Evolutionary conservation across 1,140 invertebrate species (phyloP).

Genomic region (Acromyrmex charruanus): DNA sequence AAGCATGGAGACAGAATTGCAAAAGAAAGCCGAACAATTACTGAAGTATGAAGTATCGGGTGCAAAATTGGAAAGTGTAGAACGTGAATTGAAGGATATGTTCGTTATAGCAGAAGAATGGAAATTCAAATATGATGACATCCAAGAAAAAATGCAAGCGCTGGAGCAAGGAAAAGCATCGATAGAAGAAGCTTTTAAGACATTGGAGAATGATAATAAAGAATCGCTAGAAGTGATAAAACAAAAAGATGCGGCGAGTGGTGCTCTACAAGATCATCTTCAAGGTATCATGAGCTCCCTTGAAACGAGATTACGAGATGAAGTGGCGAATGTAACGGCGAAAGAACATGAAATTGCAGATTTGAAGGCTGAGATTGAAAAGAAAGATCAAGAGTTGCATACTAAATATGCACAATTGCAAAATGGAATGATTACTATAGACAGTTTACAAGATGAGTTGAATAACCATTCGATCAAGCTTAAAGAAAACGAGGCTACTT

Average conservation of each 20-base stretch:
- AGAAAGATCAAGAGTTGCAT: conserved; percentile 88
- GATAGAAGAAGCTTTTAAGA: conserved; percentile 74
- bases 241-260: conserved; percentile 68
- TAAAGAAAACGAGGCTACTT: conserved; percentile 64
- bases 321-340: conserved; percentile 4
- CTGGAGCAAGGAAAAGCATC: conserved; percentile 75
- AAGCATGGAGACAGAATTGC: conserved; percentile 78
- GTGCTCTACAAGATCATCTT: conserved; percentile 82
- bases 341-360: conserved; percentile 75
- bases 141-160: conserved; percentile 78
- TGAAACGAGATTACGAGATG: conserved; percentile 70
- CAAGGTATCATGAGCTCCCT: conserved; percentile 76
- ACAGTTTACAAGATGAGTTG: conserved; percentile 78
- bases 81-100: conserved; percentile 78
- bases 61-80: conserved; percentile 71
- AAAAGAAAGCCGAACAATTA: conserved; percentile 70
- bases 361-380: conserved; percentile 68
- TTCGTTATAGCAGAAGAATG: conserved; percentile 80
- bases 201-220: conserved; percentile 68
- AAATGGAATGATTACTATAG: conserved; percentile 75
- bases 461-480: conserved; percentile 66
- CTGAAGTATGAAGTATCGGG: conserved; percentile 58
- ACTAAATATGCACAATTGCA: conserved; percentile 77
- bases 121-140: conserved; percentile 81
- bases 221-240: conserved; percentile 68